Percentiles rank a stretch among this genome's conserved stretches.
These are phyloP conservation scores for Spilarctia lutea DNA, from an alignment of 2,888 invertebrate species.

Conservation along the genomic window DNA sequence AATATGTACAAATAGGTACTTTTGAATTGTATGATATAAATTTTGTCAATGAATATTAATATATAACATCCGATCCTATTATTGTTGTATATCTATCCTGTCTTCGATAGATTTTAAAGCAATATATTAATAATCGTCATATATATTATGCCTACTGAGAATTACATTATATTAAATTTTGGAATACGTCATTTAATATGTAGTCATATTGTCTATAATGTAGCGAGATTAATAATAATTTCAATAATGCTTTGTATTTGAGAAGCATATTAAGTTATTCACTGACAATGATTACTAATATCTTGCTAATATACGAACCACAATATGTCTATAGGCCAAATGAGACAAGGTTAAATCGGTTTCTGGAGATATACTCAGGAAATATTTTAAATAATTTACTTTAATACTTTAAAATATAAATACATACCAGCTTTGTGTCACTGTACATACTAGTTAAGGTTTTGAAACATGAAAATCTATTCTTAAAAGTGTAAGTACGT, in stretches of 20 bases:
- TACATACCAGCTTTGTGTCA: not conserved
- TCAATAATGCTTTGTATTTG: not conserved
- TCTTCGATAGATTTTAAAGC: not conserved
- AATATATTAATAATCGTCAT: not conserved
- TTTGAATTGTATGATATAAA: not conserved
- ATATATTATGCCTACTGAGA: not conserved
- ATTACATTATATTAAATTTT: not conserved
- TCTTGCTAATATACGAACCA: not conserved
- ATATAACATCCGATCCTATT: not conserved
- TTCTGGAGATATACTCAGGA: not conserved
- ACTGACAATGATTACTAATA: not conserved
- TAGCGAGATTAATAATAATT: not conserved
- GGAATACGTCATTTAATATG: not conserved
- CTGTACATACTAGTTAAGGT: not conserved
- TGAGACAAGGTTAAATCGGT: not conserved
- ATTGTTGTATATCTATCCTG: not conserved
- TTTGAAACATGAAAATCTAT: not conserved
- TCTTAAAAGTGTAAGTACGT: no score
- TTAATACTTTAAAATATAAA: not conserved
- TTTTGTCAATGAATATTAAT: no score
- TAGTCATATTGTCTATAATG: not conserved
- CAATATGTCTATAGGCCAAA: not conserved
- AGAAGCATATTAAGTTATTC: not conserved
- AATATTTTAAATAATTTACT: no score
- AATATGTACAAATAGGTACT: not conserved